Base-by-base conservation (phyloP, 2,888 invertebrate genomes). In the Monopis laevigella region DNA sequence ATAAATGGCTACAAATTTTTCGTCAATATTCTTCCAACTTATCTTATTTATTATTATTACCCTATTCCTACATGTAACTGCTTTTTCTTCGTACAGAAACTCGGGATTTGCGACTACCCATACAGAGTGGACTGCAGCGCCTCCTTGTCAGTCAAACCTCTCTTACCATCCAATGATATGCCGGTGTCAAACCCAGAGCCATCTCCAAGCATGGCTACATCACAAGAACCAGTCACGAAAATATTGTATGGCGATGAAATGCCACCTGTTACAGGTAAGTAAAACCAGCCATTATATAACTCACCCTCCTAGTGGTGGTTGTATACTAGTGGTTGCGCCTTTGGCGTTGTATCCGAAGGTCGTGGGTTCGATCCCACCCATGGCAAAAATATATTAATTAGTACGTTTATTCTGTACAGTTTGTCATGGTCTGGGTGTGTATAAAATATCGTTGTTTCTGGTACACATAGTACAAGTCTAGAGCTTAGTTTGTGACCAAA, bases 81-180 rank as follows among this genome's bases (percentile, higher is more conserved):
- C 24, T 24, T 7, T 10, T 5, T 40, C 36, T 39, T 19, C 43
- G 77, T 81, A 44, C 63, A 88, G 87, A 65, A 70, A 39, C 61
- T 85, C 3, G 86, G 86, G 19, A 81, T 88, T 12, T 88, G 88
- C 48, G 88, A 88, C 56, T 88, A 86, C 50, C 72, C 80, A 0
- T 63, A 81, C 34, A 74, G 82, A 41, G 87, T 88, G 0, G 82
- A 86, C 53, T 88, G 88, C 51, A 52, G 58, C 11, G 35, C 21
- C 11, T 19, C 21, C n/a, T 21, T 36, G 13, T 8, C 4, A 11
- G 19, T 36, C 3, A 12, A 19, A 11, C 19, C 19, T 3, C 36
- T 21, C 3, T 7, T 24, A 24, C 19, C 13, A 39, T 14, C 39
- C 27, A 39, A 17, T 32, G 36, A 36, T 7, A 11, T 12, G 21